Percentiles rank a stretch among this genome's conserved stretches.
Conservation (phyloP, 1,140 invertebrate genomes). For the Solen grandis region DNA sequence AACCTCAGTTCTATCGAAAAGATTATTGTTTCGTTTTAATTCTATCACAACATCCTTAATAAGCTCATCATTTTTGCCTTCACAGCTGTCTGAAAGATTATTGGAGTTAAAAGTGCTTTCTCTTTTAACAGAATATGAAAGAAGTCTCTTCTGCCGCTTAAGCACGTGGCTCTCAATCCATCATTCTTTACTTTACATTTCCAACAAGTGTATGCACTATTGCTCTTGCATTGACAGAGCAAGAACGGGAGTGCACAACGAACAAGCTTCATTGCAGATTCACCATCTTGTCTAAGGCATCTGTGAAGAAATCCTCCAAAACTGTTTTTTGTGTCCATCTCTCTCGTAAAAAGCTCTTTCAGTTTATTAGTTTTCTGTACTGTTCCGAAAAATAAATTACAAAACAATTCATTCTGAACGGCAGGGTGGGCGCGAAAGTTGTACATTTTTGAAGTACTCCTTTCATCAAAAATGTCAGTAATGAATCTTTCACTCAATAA, state of each 20-base stretch:
- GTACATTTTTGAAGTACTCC: neutral
- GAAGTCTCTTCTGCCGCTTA: neutral
- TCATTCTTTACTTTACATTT: neutral
- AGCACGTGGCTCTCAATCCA: neutral
- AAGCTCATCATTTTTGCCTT: neutral
- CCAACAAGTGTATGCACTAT: neutral
- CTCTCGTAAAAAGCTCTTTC: neutral
- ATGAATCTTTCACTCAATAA: neutral
- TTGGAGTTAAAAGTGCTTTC: neutral
- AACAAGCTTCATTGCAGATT: neutral
- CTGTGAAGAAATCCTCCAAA: neutral
- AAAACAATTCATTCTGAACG: neutral
- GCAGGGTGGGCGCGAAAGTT: neutral
- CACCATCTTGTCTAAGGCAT: neutral
- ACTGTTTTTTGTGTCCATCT: neutral
- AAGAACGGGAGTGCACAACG: neutral
- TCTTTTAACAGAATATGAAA: neutral
- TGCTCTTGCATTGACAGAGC: neutral
- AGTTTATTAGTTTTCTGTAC: neutral
- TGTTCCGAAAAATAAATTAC: neutral
- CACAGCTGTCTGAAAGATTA: neutral
- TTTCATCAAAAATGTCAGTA: neutral
- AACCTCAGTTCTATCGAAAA: neutral
- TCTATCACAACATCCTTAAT: neutral
- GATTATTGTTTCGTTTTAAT: neutral